phyloP scores from a whole-genome alignment of 2,797 vertebrate species.

The Meriones psammophilus region DNA sequence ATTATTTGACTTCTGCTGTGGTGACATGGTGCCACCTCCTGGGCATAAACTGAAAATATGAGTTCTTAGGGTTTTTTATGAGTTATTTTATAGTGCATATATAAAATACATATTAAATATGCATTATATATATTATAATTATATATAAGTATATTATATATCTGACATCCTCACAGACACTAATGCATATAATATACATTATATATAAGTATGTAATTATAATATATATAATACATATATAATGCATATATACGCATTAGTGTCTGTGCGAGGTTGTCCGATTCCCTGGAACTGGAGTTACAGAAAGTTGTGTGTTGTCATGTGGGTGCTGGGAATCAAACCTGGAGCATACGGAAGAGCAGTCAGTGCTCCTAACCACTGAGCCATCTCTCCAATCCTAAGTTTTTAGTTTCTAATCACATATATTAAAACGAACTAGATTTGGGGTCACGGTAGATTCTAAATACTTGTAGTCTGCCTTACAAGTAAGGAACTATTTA shows the following conservation, averaged over 20 bases:
- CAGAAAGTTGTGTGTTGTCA: background rate
- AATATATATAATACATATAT: no score
- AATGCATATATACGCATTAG: background rate
- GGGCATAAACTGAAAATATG: constrained; percentile 34
- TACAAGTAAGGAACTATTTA: background rate
- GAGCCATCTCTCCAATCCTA: background rate
- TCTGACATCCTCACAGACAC: no score
- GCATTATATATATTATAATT: no score
- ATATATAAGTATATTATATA: no score
- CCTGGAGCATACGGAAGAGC: background rate
- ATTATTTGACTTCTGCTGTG: background rate
- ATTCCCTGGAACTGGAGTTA: background rate
- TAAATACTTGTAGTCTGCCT: constrained; percentile 34
- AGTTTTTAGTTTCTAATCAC: background rate
- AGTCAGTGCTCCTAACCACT: background rate
- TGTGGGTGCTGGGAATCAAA: background rate
- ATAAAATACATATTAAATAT: no score
- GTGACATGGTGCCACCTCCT: constrained; percentile 52
- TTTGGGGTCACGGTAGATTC: background rate
- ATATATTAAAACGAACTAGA: background rate
- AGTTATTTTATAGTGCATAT: background rate
- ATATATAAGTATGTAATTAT: no score
- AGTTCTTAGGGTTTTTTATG: background rate
- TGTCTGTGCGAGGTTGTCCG: background rate
- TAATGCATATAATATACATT: no score